Conservation (phyloP, 2,888 invertebrate genomes). For the Lasius platythorax region DNA sequence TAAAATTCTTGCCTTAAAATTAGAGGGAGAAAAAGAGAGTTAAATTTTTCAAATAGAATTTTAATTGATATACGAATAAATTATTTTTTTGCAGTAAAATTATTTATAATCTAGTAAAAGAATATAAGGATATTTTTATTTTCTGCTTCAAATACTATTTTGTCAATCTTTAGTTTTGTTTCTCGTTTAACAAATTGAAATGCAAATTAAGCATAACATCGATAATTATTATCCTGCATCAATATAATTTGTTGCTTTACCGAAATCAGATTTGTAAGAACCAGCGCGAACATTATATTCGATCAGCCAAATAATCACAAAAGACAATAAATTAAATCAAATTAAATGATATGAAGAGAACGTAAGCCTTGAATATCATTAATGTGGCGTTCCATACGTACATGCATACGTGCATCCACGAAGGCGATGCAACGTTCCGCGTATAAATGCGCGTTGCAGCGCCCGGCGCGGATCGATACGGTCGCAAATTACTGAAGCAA, state of each 20-base stretch:
- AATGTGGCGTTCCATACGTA: neutral
- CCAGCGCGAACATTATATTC: neutral
- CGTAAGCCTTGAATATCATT: neutral
- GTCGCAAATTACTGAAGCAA: conserved; percentile 72
- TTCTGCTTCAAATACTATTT: no score
- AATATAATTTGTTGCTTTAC: neutral
- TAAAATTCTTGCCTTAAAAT: no score
- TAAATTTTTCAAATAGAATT: no score
- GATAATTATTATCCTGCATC: neutral
- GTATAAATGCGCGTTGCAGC: conserved; percentile 64
- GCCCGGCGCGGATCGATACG: conserved; percentile 66
- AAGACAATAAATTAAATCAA: conserved; percentile 5
- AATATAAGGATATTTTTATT: no score
- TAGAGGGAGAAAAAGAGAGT: no score
- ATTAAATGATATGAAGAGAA: conserved; percentile 26
- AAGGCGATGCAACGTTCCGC: conserved; percentile 15
- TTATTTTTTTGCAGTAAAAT: no score
- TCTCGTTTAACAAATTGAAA: neutral
- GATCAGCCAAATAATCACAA: neutral
- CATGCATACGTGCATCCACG: neutral
- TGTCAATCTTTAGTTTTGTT: neutral
- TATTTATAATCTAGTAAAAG: no score
- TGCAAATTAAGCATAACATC: conserved; percentile 9
- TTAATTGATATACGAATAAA: no score
- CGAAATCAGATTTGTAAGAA: neutral